Evolutionary conservation across 2,797 vertebrate species (phyloP), one percentile per base, ranked within the genome.

Genomic region (Holocentrus rufus): DNA sequence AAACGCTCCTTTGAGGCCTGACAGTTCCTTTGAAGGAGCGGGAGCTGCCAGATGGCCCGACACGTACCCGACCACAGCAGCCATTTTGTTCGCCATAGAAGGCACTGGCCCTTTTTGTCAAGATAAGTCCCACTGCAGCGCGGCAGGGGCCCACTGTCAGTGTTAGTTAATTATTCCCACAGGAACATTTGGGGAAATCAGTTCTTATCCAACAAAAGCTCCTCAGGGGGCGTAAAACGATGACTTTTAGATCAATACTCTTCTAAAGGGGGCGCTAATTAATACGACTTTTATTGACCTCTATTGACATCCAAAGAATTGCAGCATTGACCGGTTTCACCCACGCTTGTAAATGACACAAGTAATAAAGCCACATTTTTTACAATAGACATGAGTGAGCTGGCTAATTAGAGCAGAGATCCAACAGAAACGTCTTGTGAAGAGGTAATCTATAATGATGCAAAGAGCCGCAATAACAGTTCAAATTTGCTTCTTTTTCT

Each of bases 381-480:
- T 53, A 15, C n/a, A 65, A 54, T 58, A 58, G 50, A 57, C 22
- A 75, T 11, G 82, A 84, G 78, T 54, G 50, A 52, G 57, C 13
- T 7, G 4, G 70, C 61, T 84, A 82, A 90, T 84, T 85, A 84
- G 74, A 77, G 64, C 44, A 59, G 57, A 72, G 63, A 79, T 85
- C 44, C 71, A 63, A 54, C 74, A 57, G 69, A 66, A 68, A n/a
- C n/a, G n/a, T n/a, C n/a, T 49, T 30, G 63, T 55, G 61, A 74
- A 65, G 2, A 44, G 14, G 22, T 64, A n/a, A 77, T 79, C 64
- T 4, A 81, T 82, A 79, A 87, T 91, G 88, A 91, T 84, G 90
- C 86, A 90, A 89, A 90, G 81, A 80, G 80, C 82, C 83, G 89
- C 84, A 90, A 90, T 78, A 80, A n/a, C n/a, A n/a, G n/a, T n/a